Base-by-base conservation (phyloP, 2,113 vertebrate species). In the Odobenus rosmarus region DNA sequence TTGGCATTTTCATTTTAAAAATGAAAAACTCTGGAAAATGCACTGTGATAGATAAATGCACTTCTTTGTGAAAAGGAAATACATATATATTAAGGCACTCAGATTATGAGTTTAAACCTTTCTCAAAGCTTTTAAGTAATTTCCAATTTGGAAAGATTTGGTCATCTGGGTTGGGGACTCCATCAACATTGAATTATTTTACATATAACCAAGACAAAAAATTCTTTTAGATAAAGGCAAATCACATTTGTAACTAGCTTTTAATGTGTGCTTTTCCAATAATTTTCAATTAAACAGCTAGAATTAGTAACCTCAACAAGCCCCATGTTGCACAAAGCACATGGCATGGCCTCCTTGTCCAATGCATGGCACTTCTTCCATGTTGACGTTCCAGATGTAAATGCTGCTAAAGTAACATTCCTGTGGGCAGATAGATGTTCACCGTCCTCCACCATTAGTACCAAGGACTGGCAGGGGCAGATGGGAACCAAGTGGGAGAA, bases 221-320 rank as follows among this genome's bases (percentile, higher is more conserved):
- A 53, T 36, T 53, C 39, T 95, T 51, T 82, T 42, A 92, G 83
- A 93, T 74, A 80, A 86, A 92, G 79, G 59, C 24, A 93, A 95
- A 84, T 74, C 23, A 42, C 55, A 24, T 57, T 82, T 28, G 69
- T 39, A 57, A 31, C 13, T 53, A 87, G 26, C 23, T 42, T 96
- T 85, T 86, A 53, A 46, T 8, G 4, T 39, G 16, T 71, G 23
- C 18, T 88, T 89, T 80, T 79, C 14, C 71, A 90, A 49, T 61
- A 46, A 36, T 28, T 53, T 72, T 57, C 23, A 89, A 19, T 42
- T 57, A 67, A 81, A 51, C 26, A 74, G 16, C 39, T 53, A 53
- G 5, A 36, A 23, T 72, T 83, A 59, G 61, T 15, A 59, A 23
- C 39, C 42, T 21, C 21, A 6, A 28, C 36, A 64, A 92, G 42